Evolutionary conservation across 92 coral and sea anemone genomes (phyloP).

Genomic region (Bergia puertoricense): DNA sequence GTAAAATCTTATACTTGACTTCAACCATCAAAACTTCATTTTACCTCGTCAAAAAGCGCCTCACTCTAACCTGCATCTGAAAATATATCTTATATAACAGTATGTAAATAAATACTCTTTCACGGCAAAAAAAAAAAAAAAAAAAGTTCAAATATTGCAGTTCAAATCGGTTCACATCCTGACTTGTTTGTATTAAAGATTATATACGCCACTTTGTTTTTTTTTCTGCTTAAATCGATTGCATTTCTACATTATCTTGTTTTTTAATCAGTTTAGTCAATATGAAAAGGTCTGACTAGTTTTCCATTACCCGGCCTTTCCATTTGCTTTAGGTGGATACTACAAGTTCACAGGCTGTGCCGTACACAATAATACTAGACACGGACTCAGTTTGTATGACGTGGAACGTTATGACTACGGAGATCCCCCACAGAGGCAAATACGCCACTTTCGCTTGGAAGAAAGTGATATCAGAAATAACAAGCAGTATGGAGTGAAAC

Average conservation of each 20-base stretch:
- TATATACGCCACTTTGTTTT: too few relatives aligned
- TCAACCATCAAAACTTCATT: too few relatives aligned
- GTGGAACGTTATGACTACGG: background rate
- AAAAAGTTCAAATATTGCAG: too few relatives aligned
- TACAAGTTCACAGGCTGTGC: conserved; percentile 36
- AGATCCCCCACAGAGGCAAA: conserved; percentile 27
- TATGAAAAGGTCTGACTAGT: background rate
- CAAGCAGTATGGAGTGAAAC: conserved; percentile 34
- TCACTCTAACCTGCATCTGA: too few relatives aligned
- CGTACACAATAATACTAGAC: conserved; percentile 10
- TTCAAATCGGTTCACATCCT: too few relatives aligned
- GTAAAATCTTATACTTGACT: too few relatives aligned
- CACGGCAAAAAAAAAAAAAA: too few relatives aligned
- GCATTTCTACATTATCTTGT: background rate
- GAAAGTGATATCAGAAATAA: conserved; percentile 5
- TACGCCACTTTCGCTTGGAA: conserved; percentile 4
- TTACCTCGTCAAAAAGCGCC: too few relatives aligned
- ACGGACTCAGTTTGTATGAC: conserved; percentile 46
- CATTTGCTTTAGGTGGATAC: conserved; percentile 1
- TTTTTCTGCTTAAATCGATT: background rate
- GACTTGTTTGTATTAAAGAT: too few relatives aligned
- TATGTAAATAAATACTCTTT: too few relatives aligned
- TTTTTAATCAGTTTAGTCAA: background rate
- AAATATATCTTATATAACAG: too few relatives aligned
- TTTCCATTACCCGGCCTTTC: background rate